Percentiles rank a stretch among this genome's conserved stretches.
These are phyloP conservation scores for Drosophila sechellia DNA, from an alignment of 1,140 invertebrate genomes.

Conservation along the genomic window DNA sequence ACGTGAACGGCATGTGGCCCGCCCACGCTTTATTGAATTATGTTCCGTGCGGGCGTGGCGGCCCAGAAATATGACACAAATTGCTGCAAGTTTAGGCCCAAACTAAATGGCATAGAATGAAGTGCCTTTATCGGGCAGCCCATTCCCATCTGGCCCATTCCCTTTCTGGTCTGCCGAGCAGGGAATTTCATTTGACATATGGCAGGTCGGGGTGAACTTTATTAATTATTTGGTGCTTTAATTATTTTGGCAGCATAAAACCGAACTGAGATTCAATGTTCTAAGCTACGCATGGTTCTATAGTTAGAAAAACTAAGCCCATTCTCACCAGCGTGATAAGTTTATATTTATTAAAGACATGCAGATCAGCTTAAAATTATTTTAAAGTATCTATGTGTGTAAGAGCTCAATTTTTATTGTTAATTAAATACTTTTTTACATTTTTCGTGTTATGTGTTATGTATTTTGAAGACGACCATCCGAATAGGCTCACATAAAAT, in stretches of 20 bases:
- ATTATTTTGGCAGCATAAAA: background rate
- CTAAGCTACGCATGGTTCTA: background rate
- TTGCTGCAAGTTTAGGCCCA: conserved; percentile 55
- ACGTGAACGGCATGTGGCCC: conserved; percentile 33
- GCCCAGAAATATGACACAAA: conserved; percentile 72
- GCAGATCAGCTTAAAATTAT: too few relatives aligned
- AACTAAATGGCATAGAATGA: conserved; percentile 48
- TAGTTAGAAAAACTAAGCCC: too few relatives aligned
- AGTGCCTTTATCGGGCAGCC: conserved; percentile 2
- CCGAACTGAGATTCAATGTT: background rate
- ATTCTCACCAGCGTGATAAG: too few relatives aligned
- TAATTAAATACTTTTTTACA: too few relatives aligned
- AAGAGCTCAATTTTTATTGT: too few relatives aligned
- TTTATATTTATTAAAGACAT: too few relatives aligned
- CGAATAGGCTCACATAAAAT: background rate
- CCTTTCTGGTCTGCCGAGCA: conserved; percentile 12
- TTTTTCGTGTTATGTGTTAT: too few relatives aligned
- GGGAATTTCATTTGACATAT: conserved; percentile 43
- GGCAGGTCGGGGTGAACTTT: conserved; percentile 30
- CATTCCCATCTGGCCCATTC: conserved; percentile 1
- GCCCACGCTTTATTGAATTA: conserved; percentile 72
- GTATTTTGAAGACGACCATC: background rate
- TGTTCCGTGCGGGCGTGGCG: conserved; percentile 51
- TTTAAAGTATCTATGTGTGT: too few relatives aligned
- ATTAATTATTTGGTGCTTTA: conserved; percentile 39